Evolutionary conservation across 2,113 vertebrate species (phyloP).

Genomic region (Laterallus jamaicensis): DNA sequence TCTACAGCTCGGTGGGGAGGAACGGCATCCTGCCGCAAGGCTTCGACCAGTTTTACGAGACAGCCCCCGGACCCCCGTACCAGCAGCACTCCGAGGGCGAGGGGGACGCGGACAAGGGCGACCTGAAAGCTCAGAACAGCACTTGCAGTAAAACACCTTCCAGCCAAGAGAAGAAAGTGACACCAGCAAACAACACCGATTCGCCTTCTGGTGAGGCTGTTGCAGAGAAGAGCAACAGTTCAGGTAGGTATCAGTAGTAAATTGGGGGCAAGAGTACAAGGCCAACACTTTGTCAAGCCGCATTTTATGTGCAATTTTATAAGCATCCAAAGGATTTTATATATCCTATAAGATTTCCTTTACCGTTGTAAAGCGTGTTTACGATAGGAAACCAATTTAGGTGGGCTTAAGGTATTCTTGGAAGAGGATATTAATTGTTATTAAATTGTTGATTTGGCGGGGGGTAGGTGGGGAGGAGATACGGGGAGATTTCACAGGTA

Average conservation of each 20-base stretch:
- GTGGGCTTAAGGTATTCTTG: constrained; percentile 79
- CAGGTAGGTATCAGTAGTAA: constrained; percentile 85
- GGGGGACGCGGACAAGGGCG: constrained; percentile 80
- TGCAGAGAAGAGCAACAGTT: constrained; percentile 86
- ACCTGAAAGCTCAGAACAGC: constrained; percentile 75
- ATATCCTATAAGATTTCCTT: constrained; percentile 95
- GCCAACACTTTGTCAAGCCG: constrained; percentile 80
- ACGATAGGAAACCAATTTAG: constrained; percentile 92
- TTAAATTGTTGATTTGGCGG: constrained; percentile 34
- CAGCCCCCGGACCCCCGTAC: constrained; percentile 71
- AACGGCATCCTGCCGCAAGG: constrained; percentile 97
- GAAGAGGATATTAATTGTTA: constrained; percentile 73
- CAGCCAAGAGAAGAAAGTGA: constrained; percentile 81
- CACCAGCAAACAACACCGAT: constrained; percentile 79
- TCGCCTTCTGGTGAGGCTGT: constrained; percentile 87
- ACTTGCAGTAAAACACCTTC: constrained; percentile 79
- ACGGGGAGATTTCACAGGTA: constrained; percentile 38
- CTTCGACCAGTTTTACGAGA: constrained; percentile 97
- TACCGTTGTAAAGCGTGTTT: constrained; percentile 95
- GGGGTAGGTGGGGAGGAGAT: not conserved
- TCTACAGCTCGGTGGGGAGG: constrained; percentile 89
- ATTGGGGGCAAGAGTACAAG: constrained; percentile 71
- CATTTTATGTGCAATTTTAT: constrained; percentile 96
- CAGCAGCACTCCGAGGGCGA: constrained; percentile 72
- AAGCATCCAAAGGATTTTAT: constrained; percentile 98